phyloP scores from a whole-genome alignment of 2,888 invertebrate species.

The Colletes collaris region DNA sequence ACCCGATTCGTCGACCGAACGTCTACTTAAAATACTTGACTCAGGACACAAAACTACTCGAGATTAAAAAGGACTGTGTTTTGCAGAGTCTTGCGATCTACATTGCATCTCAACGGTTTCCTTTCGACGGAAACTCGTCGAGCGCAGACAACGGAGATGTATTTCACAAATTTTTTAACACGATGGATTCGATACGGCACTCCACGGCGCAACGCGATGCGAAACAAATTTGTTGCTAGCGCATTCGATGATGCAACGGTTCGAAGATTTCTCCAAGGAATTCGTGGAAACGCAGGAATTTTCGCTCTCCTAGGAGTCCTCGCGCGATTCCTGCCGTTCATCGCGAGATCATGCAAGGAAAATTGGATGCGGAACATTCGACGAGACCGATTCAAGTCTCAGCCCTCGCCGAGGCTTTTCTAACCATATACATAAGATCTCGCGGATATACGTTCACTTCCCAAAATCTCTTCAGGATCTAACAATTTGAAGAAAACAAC shows the following conservation, averaged over 20 bases:
- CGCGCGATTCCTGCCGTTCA: conserved; percentile 68
- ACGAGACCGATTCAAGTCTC: conserved; percentile 37
- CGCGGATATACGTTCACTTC: no score
- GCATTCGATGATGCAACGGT: conserved; percentile 77
- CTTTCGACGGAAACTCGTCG: conserved; percentile 2
- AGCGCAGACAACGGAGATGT: conserved; percentile 65
- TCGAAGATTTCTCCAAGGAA: conserved; percentile 82
- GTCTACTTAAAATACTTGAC: no score
- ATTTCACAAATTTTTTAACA: conserved; percentile 72
- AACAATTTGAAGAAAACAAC: no score
- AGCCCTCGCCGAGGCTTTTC: background rate
- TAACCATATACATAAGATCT: background rate
- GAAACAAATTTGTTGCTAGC: conserved; percentile 77
- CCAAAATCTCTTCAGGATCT: background rate
- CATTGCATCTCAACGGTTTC: background rate
- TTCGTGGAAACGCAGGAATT: conserved; percentile 69
- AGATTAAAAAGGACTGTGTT: no score
- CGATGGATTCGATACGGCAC: background rate
- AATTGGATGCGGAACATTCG: conserved; percentile 70
- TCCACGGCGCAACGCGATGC: conserved; percentile 56
- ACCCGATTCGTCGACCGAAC: no score
- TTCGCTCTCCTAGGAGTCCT: conserved; percentile 57
- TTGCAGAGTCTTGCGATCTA: no score
- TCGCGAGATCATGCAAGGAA: conserved; percentile 75
- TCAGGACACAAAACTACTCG: no score